Conservation (phyloP, 2,888 invertebrate genomes). For the Drosophila buzzatii region DNA sequence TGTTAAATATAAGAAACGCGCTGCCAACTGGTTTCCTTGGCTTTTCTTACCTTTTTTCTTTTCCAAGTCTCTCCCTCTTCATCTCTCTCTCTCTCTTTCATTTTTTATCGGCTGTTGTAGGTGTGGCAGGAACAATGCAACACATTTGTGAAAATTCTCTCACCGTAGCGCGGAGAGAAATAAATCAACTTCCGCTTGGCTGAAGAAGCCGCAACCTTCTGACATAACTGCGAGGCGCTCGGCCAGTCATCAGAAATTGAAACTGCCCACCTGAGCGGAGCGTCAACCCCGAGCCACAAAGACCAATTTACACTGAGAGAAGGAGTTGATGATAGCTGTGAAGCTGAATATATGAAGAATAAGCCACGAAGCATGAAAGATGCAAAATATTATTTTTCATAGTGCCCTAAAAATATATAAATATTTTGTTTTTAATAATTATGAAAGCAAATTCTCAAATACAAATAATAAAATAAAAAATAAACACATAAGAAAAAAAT, state of each 20-base stretch:
- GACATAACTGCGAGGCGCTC: constrained; percentile 75
- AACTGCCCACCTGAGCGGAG: constrained; percentile 63
- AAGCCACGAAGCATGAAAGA: too few relatives aligned
- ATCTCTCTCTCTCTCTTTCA: neutral
- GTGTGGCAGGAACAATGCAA: constrained; percentile 72
- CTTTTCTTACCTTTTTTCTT: constrained; percentile 23
- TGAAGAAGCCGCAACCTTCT: constrained; percentile 59
- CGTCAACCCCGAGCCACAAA: neutral
- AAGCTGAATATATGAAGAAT: too few relatives aligned
- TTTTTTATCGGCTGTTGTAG: constrained; percentile 7
- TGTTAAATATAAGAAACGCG: constrained; percentile 36
- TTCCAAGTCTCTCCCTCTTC: neutral
- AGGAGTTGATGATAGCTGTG: too few relatives aligned
- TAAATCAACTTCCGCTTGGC: constrained; percentile 84
- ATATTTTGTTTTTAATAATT: too few relatives aligned
- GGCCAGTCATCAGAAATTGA: constrained; percentile 62
- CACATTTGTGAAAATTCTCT: constrained; percentile 70
- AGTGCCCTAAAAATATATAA: too few relatives aligned
- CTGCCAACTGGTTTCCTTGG: constrained; percentile 26
- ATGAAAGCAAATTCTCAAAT: too few relatives aligned
- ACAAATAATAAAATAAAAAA: too few relatives aligned
- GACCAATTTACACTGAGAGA: constrained; percentile 1
- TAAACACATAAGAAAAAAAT: too few relatives aligned
- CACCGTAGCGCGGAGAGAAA: constrained; percentile 63
- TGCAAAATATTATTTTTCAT: too few relatives aligned